Evolutionary conservation across 2,888 invertebrate species (phyloP), one percentile per base, ranked within the genome.

Genomic region (Drosophila neotestacea): DNA sequence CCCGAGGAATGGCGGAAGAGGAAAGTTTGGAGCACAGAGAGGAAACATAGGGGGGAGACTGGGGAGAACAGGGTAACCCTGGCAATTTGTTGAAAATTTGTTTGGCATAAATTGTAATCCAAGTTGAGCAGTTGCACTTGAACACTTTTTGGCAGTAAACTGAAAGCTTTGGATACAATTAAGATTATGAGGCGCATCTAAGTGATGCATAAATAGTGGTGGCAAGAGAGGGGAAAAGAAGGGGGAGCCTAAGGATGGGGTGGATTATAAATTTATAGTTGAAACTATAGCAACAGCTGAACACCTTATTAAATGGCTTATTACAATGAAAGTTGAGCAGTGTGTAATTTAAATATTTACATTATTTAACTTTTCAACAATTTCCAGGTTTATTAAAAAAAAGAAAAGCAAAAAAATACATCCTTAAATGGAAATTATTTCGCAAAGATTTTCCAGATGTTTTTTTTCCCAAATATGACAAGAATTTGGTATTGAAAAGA

Each of bases 71-170:
- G 59, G 10, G 52, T 9, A 22, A 55, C 58, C 44, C 55, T 46
- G 64, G 74, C 76, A 76, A 76, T 76, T 76, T 78, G 76, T 22
- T 69, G 58, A 41, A 73, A 76, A 76, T 73, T 73, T 73, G 74
- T 69, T 76, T 76, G 76, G 79, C 76, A 76, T 62, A 78, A 81
- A 68, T 62, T 83, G 80, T 85, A 73, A 85, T 79, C 70, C 73
- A 80, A 81, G 84, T 85, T 83, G 73, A 80, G 80, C 83, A 81
- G 65, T 85, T 85, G 77, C 70, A 85, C 58, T 85, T 70, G 63
- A 83, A 83, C 81, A 85, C 75, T 85, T 78, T 69, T 58, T 39
- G 73, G 55, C 72, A 72, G 60, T 52, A 77, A 77, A 77, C 62
- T 68, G 62, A 61, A 65, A 66, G 55, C 69, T 73, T 46, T 51